phyloP scores from a whole-genome alignment of 2,113 vertebrate species.

The Dromaius novaehollandiae region DNA sequence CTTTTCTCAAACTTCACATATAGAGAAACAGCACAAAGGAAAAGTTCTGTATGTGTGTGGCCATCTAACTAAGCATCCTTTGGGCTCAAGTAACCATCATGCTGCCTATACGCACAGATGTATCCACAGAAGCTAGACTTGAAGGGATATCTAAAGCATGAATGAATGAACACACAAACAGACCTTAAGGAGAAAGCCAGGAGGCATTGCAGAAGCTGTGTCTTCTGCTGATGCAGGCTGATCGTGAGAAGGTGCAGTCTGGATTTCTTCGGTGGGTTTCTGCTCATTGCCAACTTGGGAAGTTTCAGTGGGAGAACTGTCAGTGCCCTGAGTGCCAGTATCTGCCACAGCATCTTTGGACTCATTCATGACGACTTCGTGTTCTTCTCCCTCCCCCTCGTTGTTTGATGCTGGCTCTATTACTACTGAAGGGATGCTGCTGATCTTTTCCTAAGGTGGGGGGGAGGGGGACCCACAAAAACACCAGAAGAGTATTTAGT shows the following conservation, averaged over 20 bases:
- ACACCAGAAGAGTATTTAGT: neutral
- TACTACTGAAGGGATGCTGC: constrained; percentile 89
- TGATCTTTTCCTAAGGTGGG: constrained; percentile 82
- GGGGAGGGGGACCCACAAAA: neutral
- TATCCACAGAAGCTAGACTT: neutral
- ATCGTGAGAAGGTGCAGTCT: neutral
- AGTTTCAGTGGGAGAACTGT: constrained; percentile 16
- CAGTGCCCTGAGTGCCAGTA: neutral
- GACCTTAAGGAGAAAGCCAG: constrained; percentile 90
- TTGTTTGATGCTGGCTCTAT: constrained; percentile 96
- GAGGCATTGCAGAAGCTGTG: constrained; percentile 70
- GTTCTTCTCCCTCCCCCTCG: constrained; percentile 88
- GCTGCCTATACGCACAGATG: neutral
- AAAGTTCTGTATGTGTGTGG: neutral
- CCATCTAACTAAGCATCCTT: neutral
- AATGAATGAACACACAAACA: neutral
- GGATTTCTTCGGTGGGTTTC: constrained; percentile 56
- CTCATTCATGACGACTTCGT: neutral
- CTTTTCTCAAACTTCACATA: neutral
- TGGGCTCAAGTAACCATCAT: neutral
- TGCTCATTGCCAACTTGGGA: constrained; percentile 56
- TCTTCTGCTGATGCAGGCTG: constrained; percentile 35
- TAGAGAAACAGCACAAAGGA: neutral
- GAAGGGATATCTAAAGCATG: neutral
- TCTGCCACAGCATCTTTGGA: neutral